A percentile compares a stretch with the other conserved stretches of the same genome.
phyloP scores from a whole-genome alignment of 2,888 invertebrate genomes.

The Tenthredo mesomela region DNA sequence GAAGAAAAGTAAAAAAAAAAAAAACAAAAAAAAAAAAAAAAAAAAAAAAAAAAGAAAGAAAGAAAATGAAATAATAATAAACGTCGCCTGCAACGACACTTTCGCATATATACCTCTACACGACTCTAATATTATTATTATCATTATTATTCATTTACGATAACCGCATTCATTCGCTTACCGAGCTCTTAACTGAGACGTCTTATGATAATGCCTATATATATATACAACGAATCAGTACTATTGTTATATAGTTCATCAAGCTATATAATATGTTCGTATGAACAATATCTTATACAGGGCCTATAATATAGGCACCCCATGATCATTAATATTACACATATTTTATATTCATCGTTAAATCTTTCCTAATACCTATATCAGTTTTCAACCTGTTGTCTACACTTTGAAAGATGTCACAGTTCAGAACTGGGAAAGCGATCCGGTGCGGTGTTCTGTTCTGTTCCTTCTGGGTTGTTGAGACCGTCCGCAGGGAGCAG shows the following conservation, averaged over 20 bases:
- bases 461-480: background rate
- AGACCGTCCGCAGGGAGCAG: background rate
- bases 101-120: slow-evolving; percentile 22
- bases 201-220: background rate
- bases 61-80: background rate
- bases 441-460: background rate
- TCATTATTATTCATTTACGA: background rate
- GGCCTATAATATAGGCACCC: background rate
- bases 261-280: background rate
- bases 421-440: background rate
- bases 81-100: slow-evolving; percentile 29
- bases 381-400: background rate
- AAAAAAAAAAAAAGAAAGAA: background rate
- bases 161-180: background rate
- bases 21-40: background rate
- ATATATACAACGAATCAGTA: background rate
- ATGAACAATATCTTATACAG: background rate
- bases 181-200: background rate
- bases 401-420: background rate
- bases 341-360: background rate
- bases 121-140: background rate
- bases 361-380: background rate
- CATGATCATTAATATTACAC: background rate
- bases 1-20: background rate
- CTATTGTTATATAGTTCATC: background rate